A percentile compares a stretch with the other conserved stretches of the same genome.
phyloP scores from a whole-genome alignment of 1,140 invertebrate genomes.

The Zaprionus vittiger region DNA sequence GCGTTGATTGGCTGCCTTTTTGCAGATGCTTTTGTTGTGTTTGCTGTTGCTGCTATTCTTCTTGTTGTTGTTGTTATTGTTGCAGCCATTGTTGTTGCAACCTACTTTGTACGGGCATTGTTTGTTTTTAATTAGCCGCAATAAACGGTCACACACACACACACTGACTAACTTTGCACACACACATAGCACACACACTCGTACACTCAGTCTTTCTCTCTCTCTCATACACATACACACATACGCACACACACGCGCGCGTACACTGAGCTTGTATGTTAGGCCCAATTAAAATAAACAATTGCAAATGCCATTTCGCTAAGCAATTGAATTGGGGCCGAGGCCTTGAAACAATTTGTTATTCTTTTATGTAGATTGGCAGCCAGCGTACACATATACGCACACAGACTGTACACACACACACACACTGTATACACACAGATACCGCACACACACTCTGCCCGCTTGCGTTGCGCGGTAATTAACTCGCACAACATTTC shows the following conservation, averaged over 20 bases:
- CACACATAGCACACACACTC: background rate
- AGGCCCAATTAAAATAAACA: slow-evolving; percentile 77
- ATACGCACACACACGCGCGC: slow-evolving; percentile 31
- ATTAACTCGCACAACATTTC: slow-evolving; percentile 78
- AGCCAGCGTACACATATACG: slow-evolving; percentile 1
- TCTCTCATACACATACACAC: too few relatives aligned
- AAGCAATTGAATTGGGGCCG: slow-evolving; percentile 76
- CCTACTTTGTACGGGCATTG: slow-evolving; percentile 76
- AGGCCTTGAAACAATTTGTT: slow-evolving; percentile 80
- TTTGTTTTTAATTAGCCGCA: slow-evolving; percentile 83
- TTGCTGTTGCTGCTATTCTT: slow-evolving; percentile 16
- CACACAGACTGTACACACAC: background rate
- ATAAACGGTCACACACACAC: slow-evolving; percentile 71
- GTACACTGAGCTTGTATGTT: slow-evolving; percentile 20
- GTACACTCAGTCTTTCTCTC: too few relatives aligned
- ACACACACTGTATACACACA: background rate
- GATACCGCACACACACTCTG: background rate
- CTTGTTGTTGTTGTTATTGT: slow-evolving; percentile 55
- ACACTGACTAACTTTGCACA: slow-evolving; percentile 17
- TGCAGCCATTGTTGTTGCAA: slow-evolving; percentile 67
- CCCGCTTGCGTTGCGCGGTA: slow-evolving; percentile 44
- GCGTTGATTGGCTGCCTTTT: slow-evolving; percentile 35
- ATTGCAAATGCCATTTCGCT: slow-evolving; percentile 77
- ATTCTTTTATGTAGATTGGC: slow-evolving; percentile 48
- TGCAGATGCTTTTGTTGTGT: slow-evolving; percentile 41